These are phyloP conservation scores for Seira musarum DNA, from an alignment of 2,888 invertebrate species.

Conservation along the genomic window DNA sequence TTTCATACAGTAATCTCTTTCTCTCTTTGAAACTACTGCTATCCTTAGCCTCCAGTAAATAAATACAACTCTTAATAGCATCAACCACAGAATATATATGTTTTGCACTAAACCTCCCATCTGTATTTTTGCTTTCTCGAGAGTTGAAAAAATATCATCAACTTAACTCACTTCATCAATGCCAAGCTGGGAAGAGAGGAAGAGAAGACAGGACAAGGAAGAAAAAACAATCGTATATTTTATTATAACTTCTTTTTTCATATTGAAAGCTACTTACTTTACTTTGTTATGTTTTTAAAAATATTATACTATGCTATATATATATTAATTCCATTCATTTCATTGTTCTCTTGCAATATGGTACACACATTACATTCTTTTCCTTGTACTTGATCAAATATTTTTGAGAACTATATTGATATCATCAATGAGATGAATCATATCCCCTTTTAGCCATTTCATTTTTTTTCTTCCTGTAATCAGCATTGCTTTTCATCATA, in stretches of 20 bases:
- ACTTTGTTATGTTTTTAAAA: background rate
- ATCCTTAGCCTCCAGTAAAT: too few species aligned
- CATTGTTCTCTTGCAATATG: background rate
- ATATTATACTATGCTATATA: background rate
- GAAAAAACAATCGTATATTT: background rate
- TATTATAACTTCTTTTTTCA: background rate
- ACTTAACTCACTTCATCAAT: conserved; percentile 50
- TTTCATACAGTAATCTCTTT: background rate
- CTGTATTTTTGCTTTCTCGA: background rate
- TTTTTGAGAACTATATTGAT: background rate
- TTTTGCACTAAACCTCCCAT: background rate
- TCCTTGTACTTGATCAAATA: conserved; percentile 1
- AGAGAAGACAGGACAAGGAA: background rate
- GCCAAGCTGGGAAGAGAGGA: conserved; percentile 32
- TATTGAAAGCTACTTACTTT: background rate
- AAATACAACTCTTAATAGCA: too few species aligned
- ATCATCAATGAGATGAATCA: background rate
- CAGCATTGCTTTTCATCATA: too few species aligned
- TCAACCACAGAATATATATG: too few species aligned
- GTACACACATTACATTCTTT: conserved; percentile 7
- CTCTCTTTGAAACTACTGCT: too few species aligned
- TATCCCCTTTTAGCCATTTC: background rate
- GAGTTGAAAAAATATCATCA: conserved; percentile 36
- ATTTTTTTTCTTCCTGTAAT: background rate
- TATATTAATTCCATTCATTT: background rate